Conservation (phyloP, 1,140 invertebrate species). For the Heterodera carotae region DNA sequence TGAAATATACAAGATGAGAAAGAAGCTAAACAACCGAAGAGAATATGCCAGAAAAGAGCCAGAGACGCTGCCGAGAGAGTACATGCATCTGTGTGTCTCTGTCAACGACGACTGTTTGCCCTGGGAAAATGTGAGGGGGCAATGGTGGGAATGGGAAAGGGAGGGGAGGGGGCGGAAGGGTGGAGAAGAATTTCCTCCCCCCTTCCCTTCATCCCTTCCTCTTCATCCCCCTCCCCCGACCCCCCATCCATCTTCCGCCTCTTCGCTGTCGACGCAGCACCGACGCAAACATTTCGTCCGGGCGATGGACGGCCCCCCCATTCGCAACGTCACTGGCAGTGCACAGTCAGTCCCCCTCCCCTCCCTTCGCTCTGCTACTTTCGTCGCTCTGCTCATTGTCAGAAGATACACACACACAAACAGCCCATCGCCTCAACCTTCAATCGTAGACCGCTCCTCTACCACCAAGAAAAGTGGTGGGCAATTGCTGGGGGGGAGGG, state of each 20-base stretch:
- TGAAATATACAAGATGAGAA: not conserved
- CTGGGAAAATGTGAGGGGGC: slow-evolving; percentile 26
- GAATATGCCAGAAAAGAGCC: not conserved
- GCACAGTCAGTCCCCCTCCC: not conserved
- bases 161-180: not conserved
- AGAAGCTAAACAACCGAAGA: not conserved
- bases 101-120: slow-evolving; percentile 16
- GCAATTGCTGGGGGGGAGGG: not conserved
- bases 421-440: slow-evolving; percentile 18
- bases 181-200: slow-evolving; percentile 1
- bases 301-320: not conserved
- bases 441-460: not conserved
- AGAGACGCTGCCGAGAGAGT: slow-evolving; percentile 1
- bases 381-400: not conserved
- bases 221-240: slow-evolving; percentile 11
- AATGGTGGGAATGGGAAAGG: slow-evolving; percentile 26
- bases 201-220: not conserved
- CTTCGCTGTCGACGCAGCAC: slow-evolving; percentile 24
- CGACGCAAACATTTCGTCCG: slow-evolving; percentile 27
- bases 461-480: not conserved
- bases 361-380: not conserved
- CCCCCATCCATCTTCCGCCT: slow-evolving; percentile 10
- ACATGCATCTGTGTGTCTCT: not conserved
- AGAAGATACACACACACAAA: not conserved
- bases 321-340: slow-evolving; percentile 28